These are phyloP conservation scores for Potamarius usumacintae DNA, from an alignment of 2,113 vertebrate species.

Conservation along the genomic window DNA sequence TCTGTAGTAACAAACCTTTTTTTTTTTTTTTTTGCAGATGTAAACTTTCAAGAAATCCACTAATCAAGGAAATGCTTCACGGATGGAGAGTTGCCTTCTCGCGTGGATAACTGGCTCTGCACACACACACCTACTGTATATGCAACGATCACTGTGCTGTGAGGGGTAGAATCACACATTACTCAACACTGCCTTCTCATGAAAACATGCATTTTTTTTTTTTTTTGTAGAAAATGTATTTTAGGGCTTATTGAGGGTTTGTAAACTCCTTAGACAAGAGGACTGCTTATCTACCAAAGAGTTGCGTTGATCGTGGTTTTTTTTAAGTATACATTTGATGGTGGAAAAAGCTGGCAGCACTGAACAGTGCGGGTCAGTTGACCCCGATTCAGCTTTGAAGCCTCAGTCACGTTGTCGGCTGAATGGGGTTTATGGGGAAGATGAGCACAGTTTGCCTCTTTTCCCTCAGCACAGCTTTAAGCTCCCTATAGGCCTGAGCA, in stretches of 20 bases:
- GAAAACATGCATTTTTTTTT: constrained; percentile 56
- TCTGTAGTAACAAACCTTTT: background rate
- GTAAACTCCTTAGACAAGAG: constrained; percentile 63
- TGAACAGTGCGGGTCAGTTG: background rate
- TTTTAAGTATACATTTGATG: constrained; percentile 1
- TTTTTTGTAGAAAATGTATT: constrained; percentile 58
- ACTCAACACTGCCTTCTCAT: constrained; percentile 67
- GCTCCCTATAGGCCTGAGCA: background rate
- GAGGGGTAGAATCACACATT: constrained; percentile 68
- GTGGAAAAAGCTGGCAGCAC: constrained; percentile 7
- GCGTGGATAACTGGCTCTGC: constrained; percentile 19
- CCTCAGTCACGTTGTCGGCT: background rate
- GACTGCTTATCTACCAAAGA: constrained; percentile 73
- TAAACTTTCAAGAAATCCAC: background rate
- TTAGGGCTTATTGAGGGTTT: constrained; percentile 55
- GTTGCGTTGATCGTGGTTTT: constrained; percentile 65
- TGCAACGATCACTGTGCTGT: constrained; percentile 67
- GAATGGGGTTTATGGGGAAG: background rate
- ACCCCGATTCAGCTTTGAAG: background rate
- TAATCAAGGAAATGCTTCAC: background rate
- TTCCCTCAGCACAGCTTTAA: background rate
- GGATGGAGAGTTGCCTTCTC: background rate
- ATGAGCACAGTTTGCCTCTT: background rate
- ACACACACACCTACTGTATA: constrained; percentile 65
- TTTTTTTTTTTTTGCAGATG: constrained; percentile 8